These are phyloP conservation scores for Rhea americana DNA, from an alignment of 2,113 vertebrate genomes.

Conservation along the genomic window DNA sequence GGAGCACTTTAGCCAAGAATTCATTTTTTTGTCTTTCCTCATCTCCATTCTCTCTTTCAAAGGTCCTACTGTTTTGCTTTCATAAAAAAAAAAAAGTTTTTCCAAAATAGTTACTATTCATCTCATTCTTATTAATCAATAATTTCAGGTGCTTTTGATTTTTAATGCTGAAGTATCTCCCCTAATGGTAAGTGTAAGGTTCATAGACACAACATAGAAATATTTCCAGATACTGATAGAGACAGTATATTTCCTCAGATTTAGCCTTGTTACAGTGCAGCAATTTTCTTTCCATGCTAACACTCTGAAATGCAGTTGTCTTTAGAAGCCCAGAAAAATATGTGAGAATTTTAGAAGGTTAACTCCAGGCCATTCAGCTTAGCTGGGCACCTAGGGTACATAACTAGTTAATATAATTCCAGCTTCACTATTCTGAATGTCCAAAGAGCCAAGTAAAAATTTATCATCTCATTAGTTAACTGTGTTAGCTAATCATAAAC, in stretches of 20 bases:
- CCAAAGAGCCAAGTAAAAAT: not conserved
- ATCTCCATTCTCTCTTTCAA: not conserved
- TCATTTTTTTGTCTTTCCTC: not conserved
- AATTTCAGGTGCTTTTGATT: conserved; percentile 8
- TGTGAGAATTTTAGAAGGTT: not conserved
- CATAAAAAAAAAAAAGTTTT: not conserved
- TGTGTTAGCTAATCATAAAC: not conserved
- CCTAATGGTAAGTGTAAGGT: not conserved
- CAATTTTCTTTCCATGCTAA: not conserved
- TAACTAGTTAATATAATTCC: not conserved
- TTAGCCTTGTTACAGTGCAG: not conserved
- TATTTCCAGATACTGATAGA: not conserved
- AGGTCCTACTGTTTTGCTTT: not conserved
- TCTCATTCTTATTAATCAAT: not conserved
- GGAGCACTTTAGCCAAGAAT: not conserved
- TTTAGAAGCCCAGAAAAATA: not conserved
- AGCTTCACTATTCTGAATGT: not conserved
- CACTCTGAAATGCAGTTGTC: not conserved
- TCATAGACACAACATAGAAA: not conserved
- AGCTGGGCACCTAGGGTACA: not conserved
- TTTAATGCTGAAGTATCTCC: not conserved
- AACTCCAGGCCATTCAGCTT: not conserved
- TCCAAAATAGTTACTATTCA: not conserved
- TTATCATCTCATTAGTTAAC: not conserved
- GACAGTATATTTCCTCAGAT: not conserved